phyloP scores from a whole-genome alignment of 2,797 vertebrate genomes.

The Acipenser ruthenus region DNA sequence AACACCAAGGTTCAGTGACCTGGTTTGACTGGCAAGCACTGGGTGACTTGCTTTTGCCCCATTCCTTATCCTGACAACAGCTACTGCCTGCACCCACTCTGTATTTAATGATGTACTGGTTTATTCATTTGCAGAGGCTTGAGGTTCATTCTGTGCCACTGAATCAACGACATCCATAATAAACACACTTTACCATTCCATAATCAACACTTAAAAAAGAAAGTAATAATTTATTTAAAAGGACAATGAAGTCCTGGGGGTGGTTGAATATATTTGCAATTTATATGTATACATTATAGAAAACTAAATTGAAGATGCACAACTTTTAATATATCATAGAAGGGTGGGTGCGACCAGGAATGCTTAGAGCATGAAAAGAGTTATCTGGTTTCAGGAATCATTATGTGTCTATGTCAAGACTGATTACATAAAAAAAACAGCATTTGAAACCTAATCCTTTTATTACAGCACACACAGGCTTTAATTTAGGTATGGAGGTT shows the following conservation, averaged over 20 bases:
- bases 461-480: too few species aligned
- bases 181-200: not conserved
- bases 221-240: not conserved
- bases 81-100: conserved; percentile 2
- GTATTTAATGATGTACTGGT: not conserved
- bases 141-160: conserved; percentile 4
- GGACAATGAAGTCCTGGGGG: not conserved
- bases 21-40: not conserved
- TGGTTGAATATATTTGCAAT: not conserved
- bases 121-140: conserved; percentile 2
- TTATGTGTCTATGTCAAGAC: too few species aligned
- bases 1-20: not conserved
- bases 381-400: too few species aligned
- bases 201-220: not conserved
- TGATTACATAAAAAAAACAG: too few species aligned
- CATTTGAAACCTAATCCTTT: too few species aligned
- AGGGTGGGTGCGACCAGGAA: too few species aligned
- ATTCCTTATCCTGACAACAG: not conserved
- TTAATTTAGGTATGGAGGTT: too few species aligned
- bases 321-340: too few species aligned
- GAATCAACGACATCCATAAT: not conserved
- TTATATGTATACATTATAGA: not conserved
- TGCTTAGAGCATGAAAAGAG: too few species aligned
- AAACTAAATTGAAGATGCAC: not conserved
- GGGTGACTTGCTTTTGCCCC: not conserved